Conservation (phyloP, 2,113 vertebrate genomes). For the Ictalurus punctatus region DNA sequence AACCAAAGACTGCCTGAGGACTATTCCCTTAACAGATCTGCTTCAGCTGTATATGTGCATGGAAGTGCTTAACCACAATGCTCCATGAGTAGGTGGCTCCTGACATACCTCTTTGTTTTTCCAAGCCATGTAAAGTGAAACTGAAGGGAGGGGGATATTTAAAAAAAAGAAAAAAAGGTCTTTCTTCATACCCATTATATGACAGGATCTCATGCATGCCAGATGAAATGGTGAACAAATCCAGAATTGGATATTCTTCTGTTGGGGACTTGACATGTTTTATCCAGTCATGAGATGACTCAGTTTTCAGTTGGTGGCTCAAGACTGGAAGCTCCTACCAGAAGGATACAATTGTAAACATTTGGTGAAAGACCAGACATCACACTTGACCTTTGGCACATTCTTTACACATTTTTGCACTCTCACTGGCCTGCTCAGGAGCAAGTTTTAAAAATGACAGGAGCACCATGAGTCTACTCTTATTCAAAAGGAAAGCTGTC, state of each 20-base stretch:
- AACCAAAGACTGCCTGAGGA: slow-evolving; percentile 39
- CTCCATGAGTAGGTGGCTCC: slow-evolving; percentile 64
- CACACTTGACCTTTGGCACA: slow-evolving; percentile 33
- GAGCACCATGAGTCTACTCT: background rate
- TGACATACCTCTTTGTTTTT: slow-evolving; percentile 61
- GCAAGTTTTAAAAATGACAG: background rate
- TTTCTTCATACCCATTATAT: slow-evolving; percentile 18
- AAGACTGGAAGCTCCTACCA: slow-evolving; percentile 14
- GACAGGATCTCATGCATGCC: background rate
- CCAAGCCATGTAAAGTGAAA: slow-evolving; percentile 40
- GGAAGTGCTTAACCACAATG: slow-evolving; percentile 65
- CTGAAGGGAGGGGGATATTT: slow-evolving; percentile 21
- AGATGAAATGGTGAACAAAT: background rate
- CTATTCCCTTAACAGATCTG: slow-evolving; percentile 49
- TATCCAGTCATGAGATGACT: background rate
- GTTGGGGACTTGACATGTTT: slow-evolving; percentile 14
- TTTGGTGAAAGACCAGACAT: slow-evolving; percentile 24
- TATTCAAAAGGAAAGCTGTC: slow-evolving; percentile 11
- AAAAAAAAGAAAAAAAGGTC: slow-evolving; percentile 24
- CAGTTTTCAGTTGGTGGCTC: slow-evolving; percentile 15
- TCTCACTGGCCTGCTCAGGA: slow-evolving; percentile 13
- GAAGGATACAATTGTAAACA: slow-evolving; percentile 20
- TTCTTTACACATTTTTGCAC: slow-evolving; percentile 25
- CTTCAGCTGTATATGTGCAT: slow-evolving; percentile 66
- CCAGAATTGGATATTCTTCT: slow-evolving; percentile 35